Percentiles rank a stretch among this genome's conserved stretches.
Conservation (phyloP, 2,888 invertebrate species). For the Melanchra persicariae region DNA sequence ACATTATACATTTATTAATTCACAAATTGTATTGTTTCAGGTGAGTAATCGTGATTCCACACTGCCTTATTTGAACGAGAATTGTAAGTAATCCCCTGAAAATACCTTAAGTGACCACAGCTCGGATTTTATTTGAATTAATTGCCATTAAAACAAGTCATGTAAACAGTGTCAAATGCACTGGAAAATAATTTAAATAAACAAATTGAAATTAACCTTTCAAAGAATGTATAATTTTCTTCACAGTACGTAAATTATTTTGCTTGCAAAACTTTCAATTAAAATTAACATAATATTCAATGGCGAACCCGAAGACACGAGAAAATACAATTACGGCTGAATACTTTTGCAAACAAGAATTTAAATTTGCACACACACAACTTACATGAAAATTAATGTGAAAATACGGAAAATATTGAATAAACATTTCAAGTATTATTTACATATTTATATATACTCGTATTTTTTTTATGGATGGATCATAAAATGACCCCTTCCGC, state of each 20-base stretch:
- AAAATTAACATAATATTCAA: constrained; percentile 40
- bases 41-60: constrained; percentile 46
- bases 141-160: neutral
- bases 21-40: constrained; percentile 59
- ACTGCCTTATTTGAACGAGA: neutral
- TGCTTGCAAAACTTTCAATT: constrained; percentile 18
- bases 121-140: neutral
- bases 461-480: too few relatives aligned
- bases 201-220: constrained; percentile 9
- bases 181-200: constrained; percentile 12
- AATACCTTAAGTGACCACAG: neutral
- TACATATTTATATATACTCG: too few relatives aligned
- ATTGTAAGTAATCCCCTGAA: constrained; percentile 39
- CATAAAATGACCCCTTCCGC: too few relatives aligned
- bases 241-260: neutral
- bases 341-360: neutral
- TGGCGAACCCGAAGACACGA: constrained; percentile 16
- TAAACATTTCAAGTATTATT: neutral
- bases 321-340: constrained; percentile 31
- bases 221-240: neutral
- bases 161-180: constrained; percentile 2
- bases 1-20: constrained; percentile 6
- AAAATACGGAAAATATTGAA: neutral
- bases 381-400: neutral
- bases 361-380: neutral